Percentiles rank a stretch among this genome's conserved stretches.
phyloP scores from a whole-genome alignment of 2,797 vertebrate genomes.

The Acanthiza pusilla region DNA sequence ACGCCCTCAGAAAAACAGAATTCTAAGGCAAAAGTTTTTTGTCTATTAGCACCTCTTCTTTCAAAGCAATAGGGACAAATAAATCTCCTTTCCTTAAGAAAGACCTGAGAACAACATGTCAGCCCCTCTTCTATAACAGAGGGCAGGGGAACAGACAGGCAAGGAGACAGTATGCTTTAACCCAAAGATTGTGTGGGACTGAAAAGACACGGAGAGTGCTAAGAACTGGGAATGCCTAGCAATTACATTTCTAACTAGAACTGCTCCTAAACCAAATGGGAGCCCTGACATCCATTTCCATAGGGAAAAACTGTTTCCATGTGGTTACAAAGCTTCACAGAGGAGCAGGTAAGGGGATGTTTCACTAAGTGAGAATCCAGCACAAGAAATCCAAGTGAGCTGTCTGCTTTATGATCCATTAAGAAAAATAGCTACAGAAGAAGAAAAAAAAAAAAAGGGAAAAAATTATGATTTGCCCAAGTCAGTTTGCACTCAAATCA shows the following conservation, averaged over 20 bases:
- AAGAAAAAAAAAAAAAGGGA: neutral
- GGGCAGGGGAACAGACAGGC: neutral
- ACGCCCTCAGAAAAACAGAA: neutral
- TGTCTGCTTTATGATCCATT: neutral
- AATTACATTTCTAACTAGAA: neutral
- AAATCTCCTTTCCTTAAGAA: neutral
- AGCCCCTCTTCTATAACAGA: neutral
- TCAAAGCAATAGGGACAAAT: neutral
- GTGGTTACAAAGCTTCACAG: neutral
- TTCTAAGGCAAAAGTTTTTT: neutral
- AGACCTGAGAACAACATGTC: neutral
- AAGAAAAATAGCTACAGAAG: neutral
- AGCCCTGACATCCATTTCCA: neutral
- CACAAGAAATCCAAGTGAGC: neutral
- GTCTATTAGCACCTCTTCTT: neutral
- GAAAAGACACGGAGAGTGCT: fast-evolving
- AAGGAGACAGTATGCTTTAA: neutral
- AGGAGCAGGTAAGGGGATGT: neutral
- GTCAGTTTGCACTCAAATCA: neutral
- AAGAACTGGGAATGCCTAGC: neutral
- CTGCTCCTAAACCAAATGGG: neutral
- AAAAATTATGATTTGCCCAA: neutral
- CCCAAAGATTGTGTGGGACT: neutral
- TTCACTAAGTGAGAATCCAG: neutral
- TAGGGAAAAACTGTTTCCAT: neutral